Evolutionary conservation across 2,113 vertebrate species (phyloP).

Genomic region (Varanus salvator): DNA sequence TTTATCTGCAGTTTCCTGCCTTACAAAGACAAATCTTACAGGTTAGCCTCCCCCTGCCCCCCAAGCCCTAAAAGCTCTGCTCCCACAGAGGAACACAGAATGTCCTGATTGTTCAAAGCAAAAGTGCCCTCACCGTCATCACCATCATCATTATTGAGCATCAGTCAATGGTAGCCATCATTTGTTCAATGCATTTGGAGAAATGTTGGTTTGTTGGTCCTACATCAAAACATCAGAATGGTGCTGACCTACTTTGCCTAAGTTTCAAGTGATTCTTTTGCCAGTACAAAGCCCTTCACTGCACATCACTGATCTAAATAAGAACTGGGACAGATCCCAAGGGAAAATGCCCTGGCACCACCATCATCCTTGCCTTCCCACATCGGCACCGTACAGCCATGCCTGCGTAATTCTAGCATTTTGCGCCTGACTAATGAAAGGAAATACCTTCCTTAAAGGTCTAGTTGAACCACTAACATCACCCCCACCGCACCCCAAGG

Average conservation of each 20-base stretch:
- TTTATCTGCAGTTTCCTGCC: not conserved
- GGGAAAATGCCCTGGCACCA: not conserved
- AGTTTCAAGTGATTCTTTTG: not conserved
- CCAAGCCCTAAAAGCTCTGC: slow-evolving; percentile 27
- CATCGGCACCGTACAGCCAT: not conserved
- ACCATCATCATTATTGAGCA: not conserved
- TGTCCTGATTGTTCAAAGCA: slow-evolving; percentile 10
- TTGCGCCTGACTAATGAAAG: slow-evolving; percentile 22
- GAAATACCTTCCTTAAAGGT: slow-evolving; percentile 36
- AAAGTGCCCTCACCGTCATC: not conserved
- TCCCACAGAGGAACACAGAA: not conserved
- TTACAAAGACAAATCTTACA: not conserved
- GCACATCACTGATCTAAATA: not conserved
- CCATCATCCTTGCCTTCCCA: not conserved
- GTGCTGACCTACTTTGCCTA: slow-evolving; percentile 36
- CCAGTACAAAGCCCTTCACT: not conserved
- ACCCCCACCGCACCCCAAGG: slow-evolving; percentile 1
- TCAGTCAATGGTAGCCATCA: slow-evolving; percentile 28
- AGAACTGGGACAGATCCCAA: not conserved
- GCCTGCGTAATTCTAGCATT: not conserved
- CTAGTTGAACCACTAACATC: slow-evolving; percentile 27
- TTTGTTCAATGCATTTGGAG: not conserved
- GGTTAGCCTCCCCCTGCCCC: not conserved
- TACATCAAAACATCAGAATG: slow-evolving; percentile 1
- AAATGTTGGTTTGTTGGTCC: slow-evolving; percentile 20